phyloP scores from a whole-genome alignment of 2,888 invertebrate species.

The Neocrepidodera transversa region DNA sequence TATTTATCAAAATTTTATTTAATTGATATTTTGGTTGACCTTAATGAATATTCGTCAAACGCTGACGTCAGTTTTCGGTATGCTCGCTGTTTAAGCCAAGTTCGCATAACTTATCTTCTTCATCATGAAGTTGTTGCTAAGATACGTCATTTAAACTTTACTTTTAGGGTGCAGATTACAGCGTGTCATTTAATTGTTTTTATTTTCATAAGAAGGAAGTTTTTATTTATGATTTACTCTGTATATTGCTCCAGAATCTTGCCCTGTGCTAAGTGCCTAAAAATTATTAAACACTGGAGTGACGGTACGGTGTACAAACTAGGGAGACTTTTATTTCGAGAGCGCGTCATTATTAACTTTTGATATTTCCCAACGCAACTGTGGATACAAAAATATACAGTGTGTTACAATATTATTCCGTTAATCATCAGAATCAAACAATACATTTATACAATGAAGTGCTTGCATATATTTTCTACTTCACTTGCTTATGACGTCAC shows the following conservation, averaged over 20 bases:
- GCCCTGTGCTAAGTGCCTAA: slow-evolving; percentile 58
- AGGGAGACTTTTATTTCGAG: slow-evolving; percentile 39
- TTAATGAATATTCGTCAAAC: slow-evolving; percentile 29
- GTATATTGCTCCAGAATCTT: slow-evolving; percentile 58
- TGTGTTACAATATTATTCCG: too few relatives aligned
- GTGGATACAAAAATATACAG: neutral
- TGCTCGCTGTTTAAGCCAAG: slow-evolving; percentile 43
- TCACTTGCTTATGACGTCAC: too few relatives aligned
- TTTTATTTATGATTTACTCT: slow-evolving; percentile 45
- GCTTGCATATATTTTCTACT: too few relatives aligned
- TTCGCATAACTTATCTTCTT: neutral
- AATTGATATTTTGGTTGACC: slow-evolving; percentile 8
- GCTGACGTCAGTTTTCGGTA: slow-evolving; percentile 48
- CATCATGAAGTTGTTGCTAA: neutral
- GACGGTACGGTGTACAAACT: slow-evolving; percentile 52
- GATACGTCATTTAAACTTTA: neutral
- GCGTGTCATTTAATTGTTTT: slow-evolving; percentile 41
- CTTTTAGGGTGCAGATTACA: slow-evolving; percentile 45
- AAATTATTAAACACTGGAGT: slow-evolving; percentile 55
- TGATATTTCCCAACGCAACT: slow-evolving; percentile 12
- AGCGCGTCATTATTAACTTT: slow-evolving; percentile 45
- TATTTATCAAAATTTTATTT: neutral
- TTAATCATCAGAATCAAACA: too few relatives aligned
- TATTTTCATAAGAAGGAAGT: slow-evolving; percentile 55
- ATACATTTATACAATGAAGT: too few relatives aligned